Base-by-base conservation (phyloP, 2,113 vertebrate genomes). In the Nestor notabilis region DNA sequence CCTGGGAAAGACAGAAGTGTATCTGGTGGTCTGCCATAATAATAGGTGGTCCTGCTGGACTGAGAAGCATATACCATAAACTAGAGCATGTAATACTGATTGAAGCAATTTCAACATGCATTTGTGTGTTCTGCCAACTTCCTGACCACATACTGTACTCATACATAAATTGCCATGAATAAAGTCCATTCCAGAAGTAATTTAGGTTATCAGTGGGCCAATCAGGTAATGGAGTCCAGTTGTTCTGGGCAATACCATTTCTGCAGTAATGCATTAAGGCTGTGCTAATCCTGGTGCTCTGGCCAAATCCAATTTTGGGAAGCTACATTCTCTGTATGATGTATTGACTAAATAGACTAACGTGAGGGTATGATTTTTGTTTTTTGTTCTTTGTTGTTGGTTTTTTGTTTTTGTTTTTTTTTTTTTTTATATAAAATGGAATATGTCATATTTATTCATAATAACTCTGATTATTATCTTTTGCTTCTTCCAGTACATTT, bases 11-110 rank as follows among this genome's bases (percentile, higher is more conserved):
- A 23, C 0, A 0, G 50, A 81, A 89, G 19, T 52, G 0, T 52
- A 39, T 78, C 69, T 94, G 77, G 35, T 87, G 80, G 49, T 44
- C 49, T 97, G 61, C 80, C 61, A 43, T 90, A 91, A 68, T 91
- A 65, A 95, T 95, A 95, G 95, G 92, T 95, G 90, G 95, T 95
- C 90, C 35, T 93, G 39, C 37, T 96, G 83, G 72, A 56, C 43
- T 87, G 20, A 60, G 80, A 89, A 79, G 17, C 47, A 17, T 81
- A n/a, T 66, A 52, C 69, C 44, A 64, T 81, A 87, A 96, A 87
- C 21, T 90, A n/a, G 75, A 84, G 27, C 39, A 29, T 64, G 37
- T 56, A 78, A 64, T 71, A 96, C 49, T 58, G 69, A 91, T 74
- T 87, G 94, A 97, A 96, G 44, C 56, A 63, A 79, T 92, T 93